Percentiles rank a stretch among this genome's conserved stretches.
phyloP scores from a whole-genome alignment of 2,888 invertebrate genomes.

The Pollenia griseotomentosa region DNA sequence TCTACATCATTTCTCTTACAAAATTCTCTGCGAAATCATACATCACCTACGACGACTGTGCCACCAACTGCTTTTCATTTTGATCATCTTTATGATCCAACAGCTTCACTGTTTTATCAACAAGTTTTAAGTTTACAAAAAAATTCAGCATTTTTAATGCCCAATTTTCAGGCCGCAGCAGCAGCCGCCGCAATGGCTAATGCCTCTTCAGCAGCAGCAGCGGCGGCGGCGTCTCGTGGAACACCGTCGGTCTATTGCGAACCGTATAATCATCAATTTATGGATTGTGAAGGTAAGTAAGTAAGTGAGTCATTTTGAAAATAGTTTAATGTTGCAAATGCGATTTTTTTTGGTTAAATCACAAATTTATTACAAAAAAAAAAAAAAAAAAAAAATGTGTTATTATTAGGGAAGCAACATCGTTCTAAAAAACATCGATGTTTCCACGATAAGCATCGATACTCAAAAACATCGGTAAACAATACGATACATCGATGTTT shows the following conservation, averaged over 20 bases:
- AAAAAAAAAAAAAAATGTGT: too few species aligned
- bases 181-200: conserved; percentile 78
- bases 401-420: too few species aligned
- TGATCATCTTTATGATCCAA: conserved; percentile 79
- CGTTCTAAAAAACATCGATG: too few species aligned
- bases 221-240: conserved; percentile 76
- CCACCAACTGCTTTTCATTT: conserved; percentile 77
- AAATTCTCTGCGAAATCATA: conserved; percentile 4
- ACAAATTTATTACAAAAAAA: not conserved
- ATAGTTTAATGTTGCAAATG: too few species aligned
- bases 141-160: conserved; percentile 80
- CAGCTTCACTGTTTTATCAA: conserved; percentile 80
- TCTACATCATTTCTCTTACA: conserved; percentile 1
- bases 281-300: conserved; percentile 81
- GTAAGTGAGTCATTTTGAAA: conserved; percentile 34
- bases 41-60: conserved; percentile 38
- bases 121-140: conserved; percentile 81
- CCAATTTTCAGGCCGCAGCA: conserved; percentile 81
- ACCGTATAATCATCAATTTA: conserved; percentile 79
- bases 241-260: conserved; percentile 80
- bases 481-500: too few species aligned
- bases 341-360: not conserved
- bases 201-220: conserved; percentile 67
- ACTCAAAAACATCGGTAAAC: too few species aligned
- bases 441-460: too few species aligned